These are phyloP conservation scores for Hystrix brachyura DNA, from an alignment of 2,113 vertebrate species.

Conservation along the genomic window DNA sequence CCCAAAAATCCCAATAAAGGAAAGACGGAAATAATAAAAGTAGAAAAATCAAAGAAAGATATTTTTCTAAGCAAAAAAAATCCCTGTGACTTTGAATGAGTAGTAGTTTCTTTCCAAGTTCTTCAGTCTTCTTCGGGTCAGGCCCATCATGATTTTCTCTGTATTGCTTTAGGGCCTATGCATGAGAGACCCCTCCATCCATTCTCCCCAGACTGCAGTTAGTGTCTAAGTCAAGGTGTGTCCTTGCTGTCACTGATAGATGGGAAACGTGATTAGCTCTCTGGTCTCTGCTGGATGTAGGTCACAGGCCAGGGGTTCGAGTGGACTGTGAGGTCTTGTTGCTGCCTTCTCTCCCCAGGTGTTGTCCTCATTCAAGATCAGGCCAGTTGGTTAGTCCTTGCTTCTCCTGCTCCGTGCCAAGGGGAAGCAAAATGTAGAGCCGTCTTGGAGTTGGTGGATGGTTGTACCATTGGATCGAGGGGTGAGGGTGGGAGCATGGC, in stretches of 20 bases:
- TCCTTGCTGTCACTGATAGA: not conserved
- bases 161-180: not conserved
- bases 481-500: not conserved
- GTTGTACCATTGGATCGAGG: no score
- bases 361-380: not conserved
- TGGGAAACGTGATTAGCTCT: not conserved
- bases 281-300: no score
- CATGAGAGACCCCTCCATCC: not conserved
- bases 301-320: not conserved
- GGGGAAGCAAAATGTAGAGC: not conserved
- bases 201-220: not conserved
- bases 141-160: not conserved
- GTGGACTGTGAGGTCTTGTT: not conserved
- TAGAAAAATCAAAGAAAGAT: no score
- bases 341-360: not conserved
- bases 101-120: not conserved
- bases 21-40: no score
- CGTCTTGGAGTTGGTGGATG: not conserved
- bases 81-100: not conserved
- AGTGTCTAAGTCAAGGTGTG: not conserved
- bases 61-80: no score
- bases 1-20: no score
- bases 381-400: not conserved
- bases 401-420: not conserved
- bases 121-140: not conserved